These are phyloP conservation scores for Lepidonotus clava DNA, from an alignment of 2,888 invertebrate genomes.

Conservation along the genomic window DNA sequence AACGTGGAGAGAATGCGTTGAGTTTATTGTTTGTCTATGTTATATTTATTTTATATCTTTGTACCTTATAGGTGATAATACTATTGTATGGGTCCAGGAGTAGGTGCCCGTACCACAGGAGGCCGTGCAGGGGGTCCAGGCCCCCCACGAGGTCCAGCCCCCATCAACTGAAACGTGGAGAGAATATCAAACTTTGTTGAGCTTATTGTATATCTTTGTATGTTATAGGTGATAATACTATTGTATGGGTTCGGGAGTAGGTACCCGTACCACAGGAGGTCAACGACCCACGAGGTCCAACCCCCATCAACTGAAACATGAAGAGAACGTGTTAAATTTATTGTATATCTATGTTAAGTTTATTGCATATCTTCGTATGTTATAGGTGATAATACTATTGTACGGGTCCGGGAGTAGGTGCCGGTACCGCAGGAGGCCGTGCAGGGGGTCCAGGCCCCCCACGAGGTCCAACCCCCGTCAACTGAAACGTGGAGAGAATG, in stretches of 20 bases:
- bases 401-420: not conserved
- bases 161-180: constrained; percentile 62
- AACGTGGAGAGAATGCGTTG: not conserved
- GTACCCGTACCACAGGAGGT: constrained; percentile 58
- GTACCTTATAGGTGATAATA: too few species aligned
- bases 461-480: constrained; percentile 64
- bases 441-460: constrained; percentile 62
- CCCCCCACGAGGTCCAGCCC: constrained; percentile 62
- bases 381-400: too few species aligned
- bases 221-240: too few species aligned
- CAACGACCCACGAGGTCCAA: constrained; percentile 65
- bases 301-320: constrained; percentile 61
- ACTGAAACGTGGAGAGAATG: constrained; percentile 55
- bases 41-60: too few species aligned
- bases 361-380: too few species aligned
- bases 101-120: constrained; percentile 57
- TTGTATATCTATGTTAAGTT: too few species aligned
- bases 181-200: not conserved
- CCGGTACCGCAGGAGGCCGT: constrained; percentile 61
- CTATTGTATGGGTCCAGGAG: too few species aligned
- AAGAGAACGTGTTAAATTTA: too few species aligned
- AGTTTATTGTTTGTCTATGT: not conserved
- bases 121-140: constrained; percentile 62
- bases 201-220: too few species aligned
- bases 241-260: not conserved